phyloP scores from a whole-genome alignment of 1,140 invertebrate genomes.

The Dendroctonus valens region DNA sequence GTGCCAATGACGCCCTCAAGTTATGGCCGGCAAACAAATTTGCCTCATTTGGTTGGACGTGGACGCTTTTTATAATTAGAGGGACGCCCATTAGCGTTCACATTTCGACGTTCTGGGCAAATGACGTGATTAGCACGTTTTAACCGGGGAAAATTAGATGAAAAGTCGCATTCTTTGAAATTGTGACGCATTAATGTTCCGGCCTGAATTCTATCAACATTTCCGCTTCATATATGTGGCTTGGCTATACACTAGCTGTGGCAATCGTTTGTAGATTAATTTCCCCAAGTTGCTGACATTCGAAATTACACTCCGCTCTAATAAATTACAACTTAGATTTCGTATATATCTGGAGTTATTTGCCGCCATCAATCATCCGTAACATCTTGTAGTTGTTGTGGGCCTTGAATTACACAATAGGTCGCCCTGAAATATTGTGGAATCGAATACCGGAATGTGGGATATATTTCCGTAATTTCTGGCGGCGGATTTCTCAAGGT shows the following conservation, averaged over 20 bases:
- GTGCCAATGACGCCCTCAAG: conserved; percentile 13
- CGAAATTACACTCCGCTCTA: conserved; percentile 22
- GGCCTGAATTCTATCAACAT: too few relatives aligned
- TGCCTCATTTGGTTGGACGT: neutral
- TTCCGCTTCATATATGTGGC: too few relatives aligned
- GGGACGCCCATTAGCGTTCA: neutral
- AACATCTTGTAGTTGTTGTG: conserved; percentile 28
- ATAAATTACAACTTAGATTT: conserved; percentile 24
- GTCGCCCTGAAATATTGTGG: too few relatives aligned
- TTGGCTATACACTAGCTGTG: too few relatives aligned
- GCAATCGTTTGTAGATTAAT: conserved; percentile 21
- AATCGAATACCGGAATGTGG: too few relatives aligned
- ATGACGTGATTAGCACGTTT: neutral
- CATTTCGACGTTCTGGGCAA: neutral
- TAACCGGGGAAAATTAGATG: neutral
- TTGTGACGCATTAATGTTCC: too few relatives aligned
- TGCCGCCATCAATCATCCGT: conserved; percentile 24
- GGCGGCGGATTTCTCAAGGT: too few relatives aligned
- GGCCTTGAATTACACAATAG: conserved; percentile 8
- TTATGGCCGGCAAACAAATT: conserved; percentile 8
- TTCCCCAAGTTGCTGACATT: conserved; percentile 16
- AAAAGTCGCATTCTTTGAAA: too few relatives aligned
- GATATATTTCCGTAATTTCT: neutral
- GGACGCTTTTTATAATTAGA: conserved; percentile 10
- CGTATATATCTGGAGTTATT: conserved; percentile 27